Base-by-base conservation (phyloP, 2,113 vertebrate genomes). In the Paradoxurus hermaphroditus region DNA sequence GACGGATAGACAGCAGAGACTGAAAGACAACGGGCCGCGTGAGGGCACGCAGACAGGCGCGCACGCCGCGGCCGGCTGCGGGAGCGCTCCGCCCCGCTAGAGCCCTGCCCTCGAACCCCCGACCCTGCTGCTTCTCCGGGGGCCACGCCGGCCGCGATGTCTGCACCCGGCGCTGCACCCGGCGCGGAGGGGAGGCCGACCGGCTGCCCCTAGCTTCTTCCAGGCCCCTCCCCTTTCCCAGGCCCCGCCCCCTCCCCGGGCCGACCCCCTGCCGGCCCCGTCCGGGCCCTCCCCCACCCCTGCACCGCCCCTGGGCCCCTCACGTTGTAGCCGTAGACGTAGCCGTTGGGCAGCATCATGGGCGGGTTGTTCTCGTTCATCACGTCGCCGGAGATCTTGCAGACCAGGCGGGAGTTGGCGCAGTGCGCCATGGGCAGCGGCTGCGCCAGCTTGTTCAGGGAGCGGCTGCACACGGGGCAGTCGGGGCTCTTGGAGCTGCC, bases 361-460 rank as follows among this genome's bases (percentile, higher is more conserved):
- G 99, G 99, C n/a, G 99, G 99, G 98, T 99, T 99, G 99, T 99
- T 99, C 99, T 99, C 99, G 15, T 99, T 99, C 99, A 99, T 99
- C 87, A 99, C 99, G 72, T 99, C 99, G 49, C 99, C 99, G 0
- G 99, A 99, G 98, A 99, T 99, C 99, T 99, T 99, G 98, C 99
- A 99, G 97, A 99, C 99, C 98, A 99, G 99, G 96, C 99, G 99
- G 70, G 99, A 99, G 98, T 99, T 99, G 98, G 99, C 99, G 70
- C 99, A 99, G 97, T 99, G 99, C 75, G 99, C 99, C 99, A 99
- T 99, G 27, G 99, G 99, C 68, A 99, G 99, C 3, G 99, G 99
- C 98, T 99, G 99, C 21, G 99, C 99, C 98, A 99, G 98, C 98
- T 99, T 99, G 99, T 99, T 99, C 97, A 99, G 99, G 78, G 99